Evolutionary conservation across 2,888 invertebrate genomes (phyloP).

Genomic region (Plebejus melissa): DNA sequence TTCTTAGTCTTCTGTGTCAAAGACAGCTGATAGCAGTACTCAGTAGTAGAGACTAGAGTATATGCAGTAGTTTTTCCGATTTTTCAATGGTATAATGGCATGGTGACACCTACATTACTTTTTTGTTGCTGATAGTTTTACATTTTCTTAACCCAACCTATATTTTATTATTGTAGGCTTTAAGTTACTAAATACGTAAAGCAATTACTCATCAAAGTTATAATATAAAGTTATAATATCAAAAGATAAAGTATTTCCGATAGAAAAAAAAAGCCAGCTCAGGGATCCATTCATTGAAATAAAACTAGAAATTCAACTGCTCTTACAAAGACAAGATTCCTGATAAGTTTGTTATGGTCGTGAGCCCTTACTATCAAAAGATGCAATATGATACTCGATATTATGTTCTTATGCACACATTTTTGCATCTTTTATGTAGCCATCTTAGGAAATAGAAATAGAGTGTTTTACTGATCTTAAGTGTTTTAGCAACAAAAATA

Average conservation of each 20-base stretch:
- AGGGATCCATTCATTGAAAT: slow-evolving; percentile 7
- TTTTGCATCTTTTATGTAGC: neutral
- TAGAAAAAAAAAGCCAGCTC: neutral
- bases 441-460: too few species aligned
- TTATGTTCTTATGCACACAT: neutral
- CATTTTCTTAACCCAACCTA: too few species aligned
- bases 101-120: too few species aligned
- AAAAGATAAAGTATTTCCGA: slow-evolving; percentile 3
- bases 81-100: too few species aligned
- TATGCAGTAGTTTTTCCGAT: too few species aligned
- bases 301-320: slow-evolving; percentile 18
- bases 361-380: neutral
- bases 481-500: too few species aligned
- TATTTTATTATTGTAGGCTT: too few species aligned
- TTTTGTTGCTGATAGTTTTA: too few species aligned
- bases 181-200: neutral
- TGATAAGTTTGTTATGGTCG: neutral
- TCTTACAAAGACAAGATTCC: neutral
- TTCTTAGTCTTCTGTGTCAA: too few species aligned
- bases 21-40: too few species aligned
- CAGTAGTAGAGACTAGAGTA: too few species aligned
- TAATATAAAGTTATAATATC: neutral
- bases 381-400: neutral
- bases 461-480: too few species aligned
- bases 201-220: neutral